Conservation (phyloP, 2,113 vertebrate species). For the Rhinolophus sinicus region DNA sequence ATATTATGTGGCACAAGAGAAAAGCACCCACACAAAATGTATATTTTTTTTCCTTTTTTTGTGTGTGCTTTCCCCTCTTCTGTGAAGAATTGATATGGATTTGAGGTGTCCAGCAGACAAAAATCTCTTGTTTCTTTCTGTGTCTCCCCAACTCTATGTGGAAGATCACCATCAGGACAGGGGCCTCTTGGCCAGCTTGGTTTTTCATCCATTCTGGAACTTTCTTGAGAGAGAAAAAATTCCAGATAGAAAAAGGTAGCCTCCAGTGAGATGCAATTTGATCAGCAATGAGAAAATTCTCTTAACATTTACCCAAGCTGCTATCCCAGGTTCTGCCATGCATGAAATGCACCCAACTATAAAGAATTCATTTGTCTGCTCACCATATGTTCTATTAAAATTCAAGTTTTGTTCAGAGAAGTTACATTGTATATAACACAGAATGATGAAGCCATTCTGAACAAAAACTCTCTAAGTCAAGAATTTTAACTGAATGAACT, state of each 20-base stretch:
- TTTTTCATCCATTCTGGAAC: not conserved
- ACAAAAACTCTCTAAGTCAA: not conserved
- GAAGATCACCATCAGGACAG: not conserved
- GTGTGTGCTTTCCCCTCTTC: not conserved
- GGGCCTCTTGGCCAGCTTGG: not conserved
- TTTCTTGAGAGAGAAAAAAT: not conserved
- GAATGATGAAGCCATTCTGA: not conserved
- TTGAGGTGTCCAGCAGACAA: not conserved
- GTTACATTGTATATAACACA: not conserved
- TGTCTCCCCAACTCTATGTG: not conserved
- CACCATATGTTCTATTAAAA: not conserved
- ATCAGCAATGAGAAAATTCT: not conserved
- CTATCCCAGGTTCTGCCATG: not conserved
- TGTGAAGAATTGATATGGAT: not conserved
- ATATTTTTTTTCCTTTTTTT: not conserved
- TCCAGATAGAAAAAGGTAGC: not conserved
- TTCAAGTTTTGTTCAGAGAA: not conserved
- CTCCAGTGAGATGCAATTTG: not conserved
- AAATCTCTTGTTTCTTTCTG: not conserved
- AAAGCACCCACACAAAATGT: not conserved
- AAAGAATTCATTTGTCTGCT: not conserved
- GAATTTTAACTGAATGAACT: not conserved
- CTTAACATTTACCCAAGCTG: not conserved
- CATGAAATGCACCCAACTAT: not conserved
- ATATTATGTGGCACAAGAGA: not conserved